These are phyloP conservation scores for Lanistes nyassanus DNA, from an alignment of 1,140 invertebrate species.

Conservation along the genomic window DNA sequence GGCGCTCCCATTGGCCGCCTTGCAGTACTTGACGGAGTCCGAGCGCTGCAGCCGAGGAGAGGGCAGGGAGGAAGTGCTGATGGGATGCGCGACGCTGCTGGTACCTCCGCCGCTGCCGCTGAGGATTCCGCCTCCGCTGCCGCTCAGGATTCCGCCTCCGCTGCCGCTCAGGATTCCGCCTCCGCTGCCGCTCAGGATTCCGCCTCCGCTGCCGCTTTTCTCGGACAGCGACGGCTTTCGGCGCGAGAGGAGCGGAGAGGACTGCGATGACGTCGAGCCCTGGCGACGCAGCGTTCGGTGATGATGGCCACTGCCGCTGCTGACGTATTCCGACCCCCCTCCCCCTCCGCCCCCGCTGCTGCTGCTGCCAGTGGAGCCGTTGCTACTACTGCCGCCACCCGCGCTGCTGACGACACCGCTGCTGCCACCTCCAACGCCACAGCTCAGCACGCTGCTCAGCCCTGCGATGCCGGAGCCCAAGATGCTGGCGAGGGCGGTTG, in stretches of 20 bases:
- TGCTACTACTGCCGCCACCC: slow-evolving; percentile 51
- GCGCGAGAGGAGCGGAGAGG: slow-evolving; percentile 11
- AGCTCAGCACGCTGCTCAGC: slow-evolving; percentile 41
- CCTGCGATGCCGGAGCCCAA: not conserved
- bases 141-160: slow-evolving; percentile 65
- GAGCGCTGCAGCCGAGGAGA: slow-evolving; percentile 54
- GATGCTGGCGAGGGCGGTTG: not conserved
- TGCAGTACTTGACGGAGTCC: slow-evolving; percentile 59
- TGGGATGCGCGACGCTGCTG: slow-evolving; percentile 69
- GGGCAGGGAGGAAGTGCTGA: slow-evolving; percentile 36
- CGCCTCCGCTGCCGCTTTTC: not conserved
- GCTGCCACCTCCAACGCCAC: slow-evolving; percentile 65
- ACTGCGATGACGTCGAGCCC: slow-evolving; percentile 5
- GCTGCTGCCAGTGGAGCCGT: not conserved
- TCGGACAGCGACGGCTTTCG: not conserved
- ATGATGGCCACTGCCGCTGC: not conserved
- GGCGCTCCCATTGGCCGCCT: slow-evolving; percentile 55
- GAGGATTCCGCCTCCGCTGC: slow-evolving; percentile 44
- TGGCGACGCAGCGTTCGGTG: slow-evolving; percentile 17
- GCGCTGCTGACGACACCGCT: slow-evolving; percentile 69
- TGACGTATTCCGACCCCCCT: slow-evolving; percentile 36
- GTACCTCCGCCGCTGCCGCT: slow-evolving; percentile 77
- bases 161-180: not conserved
- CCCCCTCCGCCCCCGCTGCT: not conserved
- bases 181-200: not conserved